Percentiles rank a stretch among this genome's conserved stretches.
These are phyloP conservation scores for Sitobion miscanthi DNA, from an alignment of 1,140 invertebrate species.

Conservation along the genomic window DNA sequence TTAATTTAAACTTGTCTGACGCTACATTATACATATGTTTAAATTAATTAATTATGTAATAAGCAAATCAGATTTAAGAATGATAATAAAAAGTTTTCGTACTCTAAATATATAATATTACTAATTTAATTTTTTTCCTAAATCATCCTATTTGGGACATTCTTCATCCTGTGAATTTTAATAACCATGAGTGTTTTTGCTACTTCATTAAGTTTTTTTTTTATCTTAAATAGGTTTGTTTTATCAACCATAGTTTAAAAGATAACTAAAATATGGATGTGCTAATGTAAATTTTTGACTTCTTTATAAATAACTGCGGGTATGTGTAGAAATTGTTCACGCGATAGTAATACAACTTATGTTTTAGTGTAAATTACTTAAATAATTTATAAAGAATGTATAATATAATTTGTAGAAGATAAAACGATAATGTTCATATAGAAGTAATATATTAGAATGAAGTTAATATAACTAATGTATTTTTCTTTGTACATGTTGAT, in stretches of 20 bases:
- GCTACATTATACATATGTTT: conserved; percentile 24
- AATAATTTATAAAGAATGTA: neutral
- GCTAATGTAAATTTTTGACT: neutral
- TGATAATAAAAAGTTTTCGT: conserved; percentile 47
- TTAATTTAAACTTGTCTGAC: conserved; percentile 38
- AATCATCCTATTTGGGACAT: neutral
- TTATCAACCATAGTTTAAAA: neutral
- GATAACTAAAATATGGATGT: neutral
- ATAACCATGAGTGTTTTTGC: neutral
- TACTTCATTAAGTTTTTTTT: neutral
- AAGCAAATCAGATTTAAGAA: conserved; percentile 28
- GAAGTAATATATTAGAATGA: neutral
- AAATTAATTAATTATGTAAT: conserved; percentile 28
- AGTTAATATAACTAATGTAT: neutral
- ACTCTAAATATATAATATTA: neutral
- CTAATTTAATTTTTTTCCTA: neutral
- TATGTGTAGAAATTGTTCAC: neutral
- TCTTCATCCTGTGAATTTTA: neutral
- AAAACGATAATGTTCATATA: neutral
- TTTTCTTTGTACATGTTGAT: neutral
- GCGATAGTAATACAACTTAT: neutral
- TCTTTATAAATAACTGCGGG: neutral
- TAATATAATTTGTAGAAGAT: neutral
- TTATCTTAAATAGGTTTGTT: neutral
- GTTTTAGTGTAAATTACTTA: neutral